A percentile compares a stretch with the other conserved stretches of the same genome.
Conservation (phyloP, 2,797 vertebrate genomes). For the Chiroxiphia lanceolata region DNA sequence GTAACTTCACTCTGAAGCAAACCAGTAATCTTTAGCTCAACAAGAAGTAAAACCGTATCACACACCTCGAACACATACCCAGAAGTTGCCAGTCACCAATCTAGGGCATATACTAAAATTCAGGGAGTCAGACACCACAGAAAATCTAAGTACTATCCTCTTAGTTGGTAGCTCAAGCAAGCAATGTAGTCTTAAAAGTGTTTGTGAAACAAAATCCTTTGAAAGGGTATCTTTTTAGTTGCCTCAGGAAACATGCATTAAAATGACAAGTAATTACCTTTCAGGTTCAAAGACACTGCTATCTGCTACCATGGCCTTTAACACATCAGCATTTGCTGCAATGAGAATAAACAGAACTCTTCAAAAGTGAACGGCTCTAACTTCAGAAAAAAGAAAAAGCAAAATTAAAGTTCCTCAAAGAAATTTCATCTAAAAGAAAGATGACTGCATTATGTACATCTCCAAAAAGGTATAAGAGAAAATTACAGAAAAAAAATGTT, state of each 20-base stretch:
- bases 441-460: background rate
- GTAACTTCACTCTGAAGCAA: background rate
- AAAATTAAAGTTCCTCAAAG: background rate
- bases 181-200: background rate
- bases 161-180: background rate
- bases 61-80: background rate
- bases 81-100: background rate
- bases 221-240: background rate
- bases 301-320: slow-evolving; percentile 92
- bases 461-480: background rate
- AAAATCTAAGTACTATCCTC: background rate
- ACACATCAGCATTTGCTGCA: slow-evolving; percentile 91
- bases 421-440: background rate
- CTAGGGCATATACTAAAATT: background rate
- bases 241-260: background rate
- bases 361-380: background rate
- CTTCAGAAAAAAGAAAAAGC: background rate
- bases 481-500: background rate
- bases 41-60: background rate
- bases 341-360: slow-evolving; percentile 48
- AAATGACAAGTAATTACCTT: slow-evolving; percentile 78
- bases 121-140: background rate
- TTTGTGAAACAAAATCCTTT: background rate
- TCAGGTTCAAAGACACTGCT: slow-evolving; percentile 86
- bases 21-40: background rate